Base-by-base conservation (phyloP, 2,797 vertebrate genomes). In the Gobionotothen gibberifrons region DNA sequence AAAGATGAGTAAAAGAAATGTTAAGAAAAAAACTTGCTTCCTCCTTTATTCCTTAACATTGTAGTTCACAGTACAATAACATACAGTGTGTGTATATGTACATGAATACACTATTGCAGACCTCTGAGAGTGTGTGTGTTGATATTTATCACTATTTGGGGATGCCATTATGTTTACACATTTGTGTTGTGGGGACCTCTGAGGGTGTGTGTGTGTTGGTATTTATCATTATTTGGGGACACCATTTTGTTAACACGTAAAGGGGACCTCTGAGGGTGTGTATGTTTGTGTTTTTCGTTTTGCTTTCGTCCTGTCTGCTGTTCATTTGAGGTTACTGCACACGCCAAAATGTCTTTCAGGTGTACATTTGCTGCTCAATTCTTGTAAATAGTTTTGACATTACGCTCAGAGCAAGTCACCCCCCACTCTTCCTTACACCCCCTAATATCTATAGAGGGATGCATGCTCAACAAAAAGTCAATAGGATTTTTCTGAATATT, bases 1-100 rank as follows among this genome's bases (percentile, higher is more conserved):
- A 91, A 88, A 91, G 81, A 75, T 81, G 74, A 89, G 78, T 89
- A 94, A 93, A 94, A 93, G 81, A 83, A 87, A 87, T 87, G 87
- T 89, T 83, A 21, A 71, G 79, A 81, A 76, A 70, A 43, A 26
- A 36, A 36, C 43, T 1, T 1, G 44, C 54, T 36, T 78, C 48
- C 44, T 78, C 47, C 14, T 83, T 72, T 26, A 6, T 83, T 84
- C 57, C 36, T 73, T 72, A 36, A 16, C 47, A 29, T 36, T 40
- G 9, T 52, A 63, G 58, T 39, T 49, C 9, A 19, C 15, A 58
- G 40, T 7, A 26, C 43, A 15, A 10, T 26, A 39, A 13, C 32
- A 36, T 36, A 36, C 32, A 4, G 29, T 14, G 55, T 60, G 68
- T 72, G 26, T 56, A 56, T 49, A 32, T 46, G 47, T 65, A 26